phyloP scores from a whole-genome alignment of 2,888 invertebrate genomes.

The Patella caerulea region DNA sequence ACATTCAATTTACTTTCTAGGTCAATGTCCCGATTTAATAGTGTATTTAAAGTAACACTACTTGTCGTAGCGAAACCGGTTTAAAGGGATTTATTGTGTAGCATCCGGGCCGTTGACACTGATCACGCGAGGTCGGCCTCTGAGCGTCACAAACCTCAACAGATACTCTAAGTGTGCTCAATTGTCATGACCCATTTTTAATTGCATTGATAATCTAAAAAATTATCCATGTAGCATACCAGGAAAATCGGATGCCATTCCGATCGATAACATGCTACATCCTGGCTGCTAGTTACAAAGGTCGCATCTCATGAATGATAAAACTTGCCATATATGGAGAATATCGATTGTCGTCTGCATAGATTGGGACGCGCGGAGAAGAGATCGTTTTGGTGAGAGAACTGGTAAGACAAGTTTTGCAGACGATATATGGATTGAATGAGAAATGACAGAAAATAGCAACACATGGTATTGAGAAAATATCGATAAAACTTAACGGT shows the following conservation, averaged over 20 bases:
- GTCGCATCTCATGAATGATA: conserved; percentile 13
- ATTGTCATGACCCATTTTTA: conserved; percentile 6
- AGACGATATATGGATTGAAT: conserved; percentile 12
- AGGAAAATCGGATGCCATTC: no score
- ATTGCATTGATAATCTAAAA: background rate
- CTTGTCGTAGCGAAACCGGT: background rate
- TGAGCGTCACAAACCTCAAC: background rate
- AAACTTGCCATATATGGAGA: conserved; percentile 12
- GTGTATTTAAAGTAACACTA: no score
- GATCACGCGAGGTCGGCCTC: conserved; percentile 7
- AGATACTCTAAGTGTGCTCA: conserved; percentile 7
- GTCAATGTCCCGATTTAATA: no score
- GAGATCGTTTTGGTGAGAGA: background rate
- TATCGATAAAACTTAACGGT: conserved; percentile 6
- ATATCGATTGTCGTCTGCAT: conserved; percentile 5
- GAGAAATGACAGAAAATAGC: conserved; percentile 11
- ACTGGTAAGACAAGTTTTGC: conserved; percentile 10
- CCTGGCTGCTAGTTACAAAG: background rate
- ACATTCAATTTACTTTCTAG: no score
- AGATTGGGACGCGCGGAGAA: conserved; percentile 1
- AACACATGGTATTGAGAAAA: background rate
- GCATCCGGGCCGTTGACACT: conserved; percentile 1
- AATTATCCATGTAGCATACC: no score
- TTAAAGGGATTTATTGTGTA: background rate
- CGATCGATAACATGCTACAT: background rate